These are phyloP conservation scores for Littorina saxatilis DNA, from an alignment of 1,140 invertebrate genomes.

Conservation along the genomic window DNA sequence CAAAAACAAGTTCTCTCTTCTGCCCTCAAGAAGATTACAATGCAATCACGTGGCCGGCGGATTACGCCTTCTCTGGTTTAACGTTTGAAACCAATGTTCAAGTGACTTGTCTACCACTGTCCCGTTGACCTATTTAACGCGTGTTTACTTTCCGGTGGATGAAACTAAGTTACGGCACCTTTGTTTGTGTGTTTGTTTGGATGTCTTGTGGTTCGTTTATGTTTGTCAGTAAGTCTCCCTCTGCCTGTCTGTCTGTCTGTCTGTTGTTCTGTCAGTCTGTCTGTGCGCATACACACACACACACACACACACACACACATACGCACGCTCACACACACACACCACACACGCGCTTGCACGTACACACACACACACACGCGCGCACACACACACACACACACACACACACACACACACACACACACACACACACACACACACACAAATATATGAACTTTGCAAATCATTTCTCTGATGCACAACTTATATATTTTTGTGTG, in stretches of 20 bases:
- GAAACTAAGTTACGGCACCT: no score
- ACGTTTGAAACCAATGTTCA: no score
- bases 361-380: background rate
- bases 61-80: no score
- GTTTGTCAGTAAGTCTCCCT: background rate
- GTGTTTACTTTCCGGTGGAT: no score
- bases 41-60: no score
- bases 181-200: background rate
- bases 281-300: background rate
- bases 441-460: background rate
- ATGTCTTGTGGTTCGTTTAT: background rate
- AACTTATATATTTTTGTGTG: no score
- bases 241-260: background rate
- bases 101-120: no score
- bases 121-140: no score
- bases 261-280: background rate
- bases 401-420: constrained; percentile 14
- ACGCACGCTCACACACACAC: background rate
- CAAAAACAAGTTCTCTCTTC: no score
- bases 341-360: background rate
- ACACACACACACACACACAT: background rate
- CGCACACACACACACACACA: background rate
- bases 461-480: no score
- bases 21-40: no score
- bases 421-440: constrained; percentile 7